These are phyloP conservation scores for Rosalia funebris DNA, from an alignment of 2,888 invertebrate genomes.

Conservation along the genomic window DNA sequence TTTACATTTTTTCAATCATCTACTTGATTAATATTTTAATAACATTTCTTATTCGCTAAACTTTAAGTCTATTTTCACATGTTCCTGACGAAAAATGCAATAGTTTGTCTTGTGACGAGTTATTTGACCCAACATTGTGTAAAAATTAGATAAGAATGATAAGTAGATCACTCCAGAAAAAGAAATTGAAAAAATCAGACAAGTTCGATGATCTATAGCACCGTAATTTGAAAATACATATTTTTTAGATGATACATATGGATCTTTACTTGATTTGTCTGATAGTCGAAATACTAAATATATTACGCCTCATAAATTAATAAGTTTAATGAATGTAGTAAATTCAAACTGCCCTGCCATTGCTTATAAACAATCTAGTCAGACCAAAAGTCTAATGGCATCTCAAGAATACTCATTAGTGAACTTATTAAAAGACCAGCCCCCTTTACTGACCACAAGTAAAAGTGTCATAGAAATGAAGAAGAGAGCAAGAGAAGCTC, in stretches of 20 bases:
- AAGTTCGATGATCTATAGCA: no score
- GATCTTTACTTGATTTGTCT: slow-evolving; percentile 27
- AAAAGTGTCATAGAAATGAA: slow-evolving; percentile 66
- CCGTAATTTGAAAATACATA: no score
- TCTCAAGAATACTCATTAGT: slow-evolving; percentile 37
- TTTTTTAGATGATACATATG: slow-evolving; percentile 43
- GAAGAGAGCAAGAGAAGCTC: slow-evolving; percentile 77
- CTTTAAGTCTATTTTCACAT: no score
- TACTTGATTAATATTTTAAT: no score
- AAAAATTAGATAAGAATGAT: no score
- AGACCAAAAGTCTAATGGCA: slow-evolving; percentile 30
- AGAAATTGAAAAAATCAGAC: no score
- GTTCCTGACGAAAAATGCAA: no score
- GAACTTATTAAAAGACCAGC: slow-evolving; percentile 41
- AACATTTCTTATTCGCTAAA: no score
- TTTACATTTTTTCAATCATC: no score
- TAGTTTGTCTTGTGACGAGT: no score
- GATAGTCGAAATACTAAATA: slow-evolving; percentile 29
- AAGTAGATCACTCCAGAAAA: no score
- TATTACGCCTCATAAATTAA: slow-evolving; percentile 58
- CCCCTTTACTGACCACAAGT: slow-evolving; percentile 35
- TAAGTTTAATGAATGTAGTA: slow-evolving; percentile 45
- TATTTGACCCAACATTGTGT: no score
- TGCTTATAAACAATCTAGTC: slow-evolving; percentile 45
- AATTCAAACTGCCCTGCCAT: slow-evolving; percentile 47